Evolutionary conservation across 2,113 vertebrate genomes (phyloP), one percentile per base, ranked within the genome.

Genomic region (Ceyx melanurus): DNA sequence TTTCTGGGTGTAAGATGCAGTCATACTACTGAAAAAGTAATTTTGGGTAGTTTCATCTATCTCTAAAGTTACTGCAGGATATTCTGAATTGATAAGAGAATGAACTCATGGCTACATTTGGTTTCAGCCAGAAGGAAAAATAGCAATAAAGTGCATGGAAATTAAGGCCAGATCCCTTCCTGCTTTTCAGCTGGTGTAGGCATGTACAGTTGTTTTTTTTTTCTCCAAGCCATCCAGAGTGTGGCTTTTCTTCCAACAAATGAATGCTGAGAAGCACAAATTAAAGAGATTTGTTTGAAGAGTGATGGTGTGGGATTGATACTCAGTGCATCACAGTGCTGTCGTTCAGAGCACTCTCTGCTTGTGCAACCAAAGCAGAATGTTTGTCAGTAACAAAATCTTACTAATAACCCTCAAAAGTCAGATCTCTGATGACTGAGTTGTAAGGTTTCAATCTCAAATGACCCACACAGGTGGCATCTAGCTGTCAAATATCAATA

Each of bases 61-160:
- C 68, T 90, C 15, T 83, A 83, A 48, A 42, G 42, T 66, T 86
- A 10, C 57, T 92, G 50, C 53, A 92, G 57, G 53, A 54, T 90
- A 46, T 75, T 78, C 58, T 92, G 48, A 76, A 45, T 57, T 72
- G 73, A 65, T 70, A 74, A 74, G 60, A 35, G 29, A 86, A 61
- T 58, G 25, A 81, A 60, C 37, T 90, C 89, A 46, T 0, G 3
- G 29, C 61, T 88, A 28, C 53, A 50, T 58, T 89, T 72, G 70
- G 45, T 72, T 94, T 88, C 84, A 84, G 53, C 57, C 73, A 86
- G 92, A 88, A 95, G 54, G 83, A 81, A 86, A 84, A 84, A 77
- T 15, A 93, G 70, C 81, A 90, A 92, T 94, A 94, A 90, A 83
- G 42, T 13, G 1, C 62, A 72, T 77, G 65, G 74, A 92, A 95